phyloP scores from a whole-genome alignment of 2,888 invertebrate species.

The Kuschelorhynchus macadamiae region DNA sequence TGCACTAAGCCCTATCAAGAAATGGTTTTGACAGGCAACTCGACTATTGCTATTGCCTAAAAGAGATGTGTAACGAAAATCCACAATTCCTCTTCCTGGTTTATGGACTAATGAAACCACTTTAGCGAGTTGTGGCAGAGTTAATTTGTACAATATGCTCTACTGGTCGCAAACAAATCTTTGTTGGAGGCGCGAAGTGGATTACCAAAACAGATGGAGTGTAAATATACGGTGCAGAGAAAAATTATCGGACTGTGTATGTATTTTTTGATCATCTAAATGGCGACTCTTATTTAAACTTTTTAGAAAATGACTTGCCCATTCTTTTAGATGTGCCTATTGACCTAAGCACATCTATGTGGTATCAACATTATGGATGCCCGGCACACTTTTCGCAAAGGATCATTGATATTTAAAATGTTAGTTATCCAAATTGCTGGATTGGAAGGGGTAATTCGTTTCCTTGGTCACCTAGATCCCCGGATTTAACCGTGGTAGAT shows the following conservation, averaged over 20 bases:
- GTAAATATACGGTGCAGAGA: slow-evolving; percentile 21
- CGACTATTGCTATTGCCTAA: slow-evolving; percentile 19
- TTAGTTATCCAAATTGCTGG: too few relatives aligned
- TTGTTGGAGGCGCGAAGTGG: slow-evolving; percentile 23
- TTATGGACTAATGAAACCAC: too few relatives aligned
- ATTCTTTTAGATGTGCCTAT: slow-evolving; percentile 49
- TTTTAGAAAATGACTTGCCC: slow-evolving; percentile 41
- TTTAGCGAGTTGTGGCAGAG: neutral
- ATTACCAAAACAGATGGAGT: slow-evolving; percentile 30
- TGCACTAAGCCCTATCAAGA: slow-evolving; percentile 15
- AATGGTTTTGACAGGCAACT: slow-evolving; percentile 19
- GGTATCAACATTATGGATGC: slow-evolving; percentile 51
- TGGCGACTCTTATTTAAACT: slow-evolving; percentile 20
- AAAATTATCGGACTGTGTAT: slow-evolving; percentile 16
- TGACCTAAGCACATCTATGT: slow-evolving; percentile 54
- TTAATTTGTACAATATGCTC: slow-evolving; percentile 15
- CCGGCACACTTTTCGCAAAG: slow-evolving; percentile 13
- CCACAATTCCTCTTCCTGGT: slow-evolving; percentile 10
- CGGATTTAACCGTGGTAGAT: too few relatives aligned
- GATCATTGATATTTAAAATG: too few relatives aligned
- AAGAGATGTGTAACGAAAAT: slow-evolving; percentile 23
- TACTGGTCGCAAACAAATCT: slow-evolving; percentile 11
- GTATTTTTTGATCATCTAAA: neutral
- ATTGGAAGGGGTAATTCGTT: too few relatives aligned
- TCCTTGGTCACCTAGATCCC: too few relatives aligned